Percentiles rank a stretch among this genome's conserved stretches.
phyloP scores from a whole-genome alignment of 2,888 invertebrate species.

The Osedax fenrisi region DNA sequence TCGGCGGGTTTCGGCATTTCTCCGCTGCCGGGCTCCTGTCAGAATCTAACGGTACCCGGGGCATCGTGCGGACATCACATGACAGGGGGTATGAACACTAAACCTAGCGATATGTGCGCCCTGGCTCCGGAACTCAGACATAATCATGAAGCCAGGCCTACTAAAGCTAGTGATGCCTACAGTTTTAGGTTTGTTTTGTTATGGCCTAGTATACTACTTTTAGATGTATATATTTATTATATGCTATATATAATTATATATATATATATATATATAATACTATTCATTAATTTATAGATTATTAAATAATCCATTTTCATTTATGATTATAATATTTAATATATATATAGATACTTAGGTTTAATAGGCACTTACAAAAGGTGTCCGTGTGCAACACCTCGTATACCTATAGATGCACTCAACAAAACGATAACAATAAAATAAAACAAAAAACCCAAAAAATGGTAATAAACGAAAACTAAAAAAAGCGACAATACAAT shows the following conservation, averaged over 20 bases:
- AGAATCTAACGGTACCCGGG: neutral
- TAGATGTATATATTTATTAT: neutral
- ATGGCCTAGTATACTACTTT: neutral
- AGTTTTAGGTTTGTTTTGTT: constrained; percentile 36
- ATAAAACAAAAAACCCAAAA: too few relatives aligned
- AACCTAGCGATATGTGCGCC: neutral
- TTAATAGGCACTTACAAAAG: too few relatives aligned
- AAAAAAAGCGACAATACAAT: too few relatives aligned
- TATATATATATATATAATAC: neutral
- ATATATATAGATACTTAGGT: too few relatives aligned
- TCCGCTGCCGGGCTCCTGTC: neutral
- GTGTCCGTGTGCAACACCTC: too few relatives aligned
- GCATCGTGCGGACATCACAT: neutral
- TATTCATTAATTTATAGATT: neutral
- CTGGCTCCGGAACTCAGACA: constrained; percentile 42
- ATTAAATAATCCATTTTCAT: too few relatives aligned
- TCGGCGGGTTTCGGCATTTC: neutral
- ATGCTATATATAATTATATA: neutral
- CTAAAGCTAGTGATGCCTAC: constrained; percentile 40
- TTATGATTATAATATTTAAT: too few relatives aligned
- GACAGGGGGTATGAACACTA: neutral
- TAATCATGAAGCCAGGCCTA: constrained; percentile 34
- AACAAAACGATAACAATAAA: too few relatives aligned
- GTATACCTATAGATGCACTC: too few relatives aligned
- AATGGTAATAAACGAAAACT: too few relatives aligned